Evolutionary conservation across 2,888 invertebrate species (phyloP), one percentile per base, ranked within the genome.

Genomic region (Euspilapteryx auroguttella): DNA sequence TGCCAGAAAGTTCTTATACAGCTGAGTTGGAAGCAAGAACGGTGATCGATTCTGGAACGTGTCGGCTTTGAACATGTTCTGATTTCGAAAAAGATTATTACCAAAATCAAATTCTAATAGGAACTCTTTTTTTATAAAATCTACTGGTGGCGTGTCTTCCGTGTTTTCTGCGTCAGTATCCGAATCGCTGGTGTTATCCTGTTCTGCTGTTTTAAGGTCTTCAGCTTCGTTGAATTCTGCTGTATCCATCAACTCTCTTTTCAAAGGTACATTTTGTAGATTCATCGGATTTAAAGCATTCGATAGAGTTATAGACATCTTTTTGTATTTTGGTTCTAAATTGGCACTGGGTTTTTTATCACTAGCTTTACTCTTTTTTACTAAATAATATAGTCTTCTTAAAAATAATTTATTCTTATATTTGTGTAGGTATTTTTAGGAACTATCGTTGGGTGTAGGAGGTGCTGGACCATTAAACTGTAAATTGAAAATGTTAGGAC

Each of bases 1-100:
- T 8, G 88, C 88, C 47, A 89, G 62, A 35, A 89, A 79, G 44
- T 83, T 89, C 59, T 89, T 89, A 51, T 89, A 89, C 42, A 89
- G 73, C 48, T 89, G 88, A 31, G 87, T 83, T 7, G 88, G 88
- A 35, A 89, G 66, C 28, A 89, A 56, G 44, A 86, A 86, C 10
- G 79, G 78, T 0, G 78, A 61, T 28, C 62, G 44, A 33, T 51
- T 62, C 30, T 63, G 61, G 29, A 68, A 63, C 0, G 61, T 55
- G 48, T 73, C 62, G 8, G 24, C 22, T 35, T 75, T 75, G 27
- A 71, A 75, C 11, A 73, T 39, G 40, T 55, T 66, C 30, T 71
- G 71, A 35, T 58, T 66, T 35, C 71, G 47, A 43, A 75, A 73
- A 2, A 71, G 66, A 44, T 71, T 75, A 3, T 31, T 38, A 12